Evolutionary conservation across 2,797 vertebrate genomes (phyloP), one percentile per base, ranked within the genome.

Genomic region (Tympanoctomys barrerae): DNA sequence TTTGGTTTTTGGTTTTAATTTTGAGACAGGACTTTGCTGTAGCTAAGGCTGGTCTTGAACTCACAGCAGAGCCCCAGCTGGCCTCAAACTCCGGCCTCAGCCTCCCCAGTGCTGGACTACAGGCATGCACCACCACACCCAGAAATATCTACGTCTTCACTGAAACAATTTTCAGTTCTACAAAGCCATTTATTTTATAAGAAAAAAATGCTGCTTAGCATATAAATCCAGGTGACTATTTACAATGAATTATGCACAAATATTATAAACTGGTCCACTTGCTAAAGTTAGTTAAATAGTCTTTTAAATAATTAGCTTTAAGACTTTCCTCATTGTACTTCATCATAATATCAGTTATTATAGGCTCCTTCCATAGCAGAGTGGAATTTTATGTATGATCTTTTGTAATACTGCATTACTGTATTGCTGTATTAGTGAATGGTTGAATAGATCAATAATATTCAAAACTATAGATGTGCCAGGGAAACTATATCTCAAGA

Each of bases 111-210:
- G 16, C 14, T 19, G 46, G 49, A 78, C 10, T 28, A 52, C 28
- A 33, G 46, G 8, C 7, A 31, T 33, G 28, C 3, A 21, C 16
- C 49, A 33, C 28, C 46, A 33, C 9, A 33, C 31, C 7, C 26
- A 52, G 28, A 2, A 52, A 52, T 52, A 10, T 3, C 28, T 52
- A 24, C 10, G 46, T 52, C 36, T 77, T 83, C 57, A 88, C 8
- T 12, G 71, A 68, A 91, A 31, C 22, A 66, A 91, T 78, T 88
- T 94, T 79, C 24, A 68, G 7, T 82, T 91, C n/a, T 87, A 22
- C 21, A 62, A 95, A 93, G 61, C 4, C 28, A 92, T 82, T 84
- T 96, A 75, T 80, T 64, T 91, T 66, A 89, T 46, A 8, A 87
- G 14, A n/a, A 57, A 94, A 87, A 84, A 77, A 1, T 33, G 19